Evolutionary conservation across 2,888 invertebrate species (phyloP), one percentile per base, ranked within the genome.

Genomic region (Asteroscopus sphinx): DNA sequence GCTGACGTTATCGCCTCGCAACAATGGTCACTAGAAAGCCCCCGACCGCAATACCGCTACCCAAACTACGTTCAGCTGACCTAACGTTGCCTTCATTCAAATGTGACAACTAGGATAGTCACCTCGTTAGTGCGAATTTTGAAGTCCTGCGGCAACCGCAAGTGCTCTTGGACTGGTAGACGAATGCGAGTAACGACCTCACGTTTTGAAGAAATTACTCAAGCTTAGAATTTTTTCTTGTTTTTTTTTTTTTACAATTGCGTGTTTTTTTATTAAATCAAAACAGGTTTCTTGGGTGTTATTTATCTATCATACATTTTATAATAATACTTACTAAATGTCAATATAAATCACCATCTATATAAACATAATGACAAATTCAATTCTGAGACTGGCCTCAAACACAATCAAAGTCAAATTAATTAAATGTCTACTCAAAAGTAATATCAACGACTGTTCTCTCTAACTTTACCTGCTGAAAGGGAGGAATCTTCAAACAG

Each of bases 61-160:
- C 52, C 55, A 68, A 77, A 75, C 73, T 68, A 58, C 33, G 63
- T 70, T 68, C 73, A 77, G 75, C 80, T 83, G 83, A 82, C 82
- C 81, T 75, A 73, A 62, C 64, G 62, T 62, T 77, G 76, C 71
- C 79, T 79, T 79, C 79, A 81, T 81, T 79, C 78, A 80, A 83
- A 86, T 81, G 75, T 85, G 81, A 82, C 85, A 80, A 76, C 76
- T 72, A 56, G 42, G 72, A 63, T 78, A 80, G 80, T 79, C 79
- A 77, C 80, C 81, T 90, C 83, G 88, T 89, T 89, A 89, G 87
- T 77, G 67, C 26, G 60, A 68, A 81, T 81, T 84, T 81, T 77
- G 79, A 80, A 77, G 73, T 71, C 17, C 68, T 62, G 49, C 36
- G 54, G 62, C 35, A 66, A 73, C 71, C 65, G 60, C 71, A 80